Base-by-base conservation (phyloP, 2,888 invertebrate genomes). In the Brenthis ino region DNA sequence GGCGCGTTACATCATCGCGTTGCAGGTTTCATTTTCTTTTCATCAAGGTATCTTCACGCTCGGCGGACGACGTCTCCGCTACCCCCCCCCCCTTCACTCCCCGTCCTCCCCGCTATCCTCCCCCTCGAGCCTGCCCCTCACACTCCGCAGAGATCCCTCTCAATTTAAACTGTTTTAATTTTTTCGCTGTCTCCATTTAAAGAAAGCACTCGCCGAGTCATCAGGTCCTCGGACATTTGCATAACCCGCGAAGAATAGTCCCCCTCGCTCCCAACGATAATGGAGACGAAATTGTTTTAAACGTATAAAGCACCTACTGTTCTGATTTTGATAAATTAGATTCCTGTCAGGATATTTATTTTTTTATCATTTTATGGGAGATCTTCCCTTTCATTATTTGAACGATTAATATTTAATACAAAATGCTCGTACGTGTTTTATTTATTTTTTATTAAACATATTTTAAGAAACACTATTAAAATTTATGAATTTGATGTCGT, bases 11-110 rank as follows among this genome's bases (percentile, higher is more conserved):
- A 69, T 73, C 73, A 74, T 70, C 70, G 65, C 72, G 75, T 70
- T 76, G 76, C 75, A 74, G 76, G 84, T 83, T 84, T 87, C 86
- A 87, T 88, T 87, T 87, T 88, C 87, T 87, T 87, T 88, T 88
- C 87, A 88, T 88, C 85, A 85, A 83, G 85, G 84, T 82, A 82
- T 83, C 82, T 87, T 86, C 82, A 84, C 84, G 87, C 86, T 85
- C 81, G 74, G 80, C 80, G 79, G 82, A 80, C 81, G 80, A 79
- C 84, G 82, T 81, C 75, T 75, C 77, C 72, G 72, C 69, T 72
- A 65, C 65, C 68, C 70, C 61, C 56, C 70, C 51, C 63, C 66
- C 43, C 68, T 57, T 68, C 67, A 56, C 50, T 60, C 37, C 64
- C 54, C 37, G 51, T 61, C 57, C 47, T 47, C 24, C 56, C 20